Percentiles rank a stretch among this genome's conserved stretches.
phyloP scores from a whole-genome alignment of 1,140 invertebrate species.

The Akabosia matsudoensis region DNA sequence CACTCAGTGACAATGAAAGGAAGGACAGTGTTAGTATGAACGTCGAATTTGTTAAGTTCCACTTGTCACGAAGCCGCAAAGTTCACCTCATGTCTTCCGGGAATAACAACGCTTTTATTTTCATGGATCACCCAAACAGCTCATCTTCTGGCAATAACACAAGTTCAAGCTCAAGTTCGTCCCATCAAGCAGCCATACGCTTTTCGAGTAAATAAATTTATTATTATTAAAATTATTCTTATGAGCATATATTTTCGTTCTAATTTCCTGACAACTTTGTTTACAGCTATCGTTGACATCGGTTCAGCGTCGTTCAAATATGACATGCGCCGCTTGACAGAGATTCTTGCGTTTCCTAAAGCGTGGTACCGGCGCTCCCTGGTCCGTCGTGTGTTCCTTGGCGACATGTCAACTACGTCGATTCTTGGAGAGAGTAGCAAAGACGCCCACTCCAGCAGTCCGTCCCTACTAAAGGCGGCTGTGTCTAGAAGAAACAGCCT shows the following conservation, averaged over 20 bases:
- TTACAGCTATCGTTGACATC: conserved; percentile 85
- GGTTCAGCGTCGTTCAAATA: conserved; percentile 98
- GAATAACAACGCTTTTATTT: conserved; percentile 50
- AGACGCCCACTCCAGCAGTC: not conserved
- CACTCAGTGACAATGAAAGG: conserved; percentile 79
- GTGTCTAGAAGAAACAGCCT: conserved; percentile 14
- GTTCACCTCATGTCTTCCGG: conserved; percentile 66
- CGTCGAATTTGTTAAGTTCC: conserved; percentile 95
- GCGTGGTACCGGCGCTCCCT: conserved; percentile 95
- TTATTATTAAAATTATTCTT: not conserved
- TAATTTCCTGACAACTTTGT: conserved; percentile 31
- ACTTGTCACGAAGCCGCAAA: conserved; percentile 82
- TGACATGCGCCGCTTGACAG: conserved; percentile 94
- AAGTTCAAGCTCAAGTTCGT: conserved; percentile 42
- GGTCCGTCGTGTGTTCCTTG: conserved; percentile 85
- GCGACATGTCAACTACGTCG: conserved; percentile 68
- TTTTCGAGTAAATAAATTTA: conserved; percentile 86
- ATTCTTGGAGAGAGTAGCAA: conserved; percentile 56
- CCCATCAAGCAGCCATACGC: conserved; percentile 72
- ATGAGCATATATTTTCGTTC: not conserved
- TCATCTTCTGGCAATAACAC: conserved; percentile 45
- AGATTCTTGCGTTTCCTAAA: conserved; percentile 96
- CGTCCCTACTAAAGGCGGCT: not conserved
- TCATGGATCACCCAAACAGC: conserved; percentile 21
- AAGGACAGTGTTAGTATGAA: conserved; percentile 95